A percentile compares a stretch with the other conserved stretches of the same genome.
These are phyloP conservation scores for Zelostemma sp. DNA, from an alignment of 1,140 invertebrate genomes.

Conservation along the genomic window DNA sequence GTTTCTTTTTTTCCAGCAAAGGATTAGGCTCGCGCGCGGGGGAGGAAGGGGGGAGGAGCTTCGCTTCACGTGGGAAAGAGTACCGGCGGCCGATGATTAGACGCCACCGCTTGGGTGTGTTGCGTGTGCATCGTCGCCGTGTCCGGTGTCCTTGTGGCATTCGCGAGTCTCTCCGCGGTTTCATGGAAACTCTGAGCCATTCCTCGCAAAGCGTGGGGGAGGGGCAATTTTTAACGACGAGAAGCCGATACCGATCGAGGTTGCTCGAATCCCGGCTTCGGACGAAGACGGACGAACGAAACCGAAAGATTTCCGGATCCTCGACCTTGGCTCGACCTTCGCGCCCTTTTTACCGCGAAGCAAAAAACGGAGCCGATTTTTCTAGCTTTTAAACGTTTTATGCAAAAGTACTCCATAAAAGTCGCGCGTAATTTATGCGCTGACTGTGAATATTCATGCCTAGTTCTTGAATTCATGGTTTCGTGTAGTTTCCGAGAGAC, in stretches of 20 bases:
- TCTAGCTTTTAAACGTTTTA: neutral
- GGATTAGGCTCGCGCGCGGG: slow-evolving; percentile 23
- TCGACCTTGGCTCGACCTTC: no score
- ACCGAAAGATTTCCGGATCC: no score
- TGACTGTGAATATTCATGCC: no score
- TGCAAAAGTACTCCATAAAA: neutral
- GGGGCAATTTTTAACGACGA: neutral
- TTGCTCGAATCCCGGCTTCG: neutral
- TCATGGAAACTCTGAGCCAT: slow-evolving; percentile 29
- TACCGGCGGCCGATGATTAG: slow-evolving; percentile 48
- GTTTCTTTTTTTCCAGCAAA: slow-evolving; percentile 10
- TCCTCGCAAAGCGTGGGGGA: neutral
- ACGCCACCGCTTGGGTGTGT: no score
- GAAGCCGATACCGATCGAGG: neutral
- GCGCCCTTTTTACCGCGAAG: neutral
- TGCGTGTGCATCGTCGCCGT: slow-evolving; percentile 48
- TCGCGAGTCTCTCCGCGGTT: slow-evolving; percentile 25
- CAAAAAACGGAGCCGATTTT: neutral
- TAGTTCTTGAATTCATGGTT: no score
- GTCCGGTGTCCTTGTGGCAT: slow-evolving; percentile 53
- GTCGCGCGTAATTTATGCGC: no score
- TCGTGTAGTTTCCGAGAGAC: no score
- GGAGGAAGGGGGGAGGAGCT: neutral
- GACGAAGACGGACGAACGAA: no score
- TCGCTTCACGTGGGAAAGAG: slow-evolving; percentile 48